Evolutionary conservation across 2,113 vertebrate species (phyloP).

Genomic region (Ahaetulla prasina): DNA sequence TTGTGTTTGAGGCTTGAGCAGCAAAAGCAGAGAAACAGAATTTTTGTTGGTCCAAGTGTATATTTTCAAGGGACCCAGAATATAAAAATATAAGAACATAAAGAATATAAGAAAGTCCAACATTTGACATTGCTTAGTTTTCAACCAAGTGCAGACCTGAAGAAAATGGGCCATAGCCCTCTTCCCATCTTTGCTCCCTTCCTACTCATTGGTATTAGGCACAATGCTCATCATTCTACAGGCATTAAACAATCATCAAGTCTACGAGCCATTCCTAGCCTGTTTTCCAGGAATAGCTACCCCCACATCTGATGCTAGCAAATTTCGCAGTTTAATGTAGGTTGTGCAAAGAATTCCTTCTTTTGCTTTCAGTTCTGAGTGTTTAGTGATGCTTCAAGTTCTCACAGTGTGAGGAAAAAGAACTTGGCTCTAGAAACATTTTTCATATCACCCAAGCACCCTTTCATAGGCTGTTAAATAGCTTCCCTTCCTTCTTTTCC

Average conservation of each 20-base stretch:
- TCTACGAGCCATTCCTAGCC: neutral
- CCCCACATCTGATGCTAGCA: neutral
- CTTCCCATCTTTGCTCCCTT: neutral
- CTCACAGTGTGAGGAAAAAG: neutral
- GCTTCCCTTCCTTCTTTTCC: neutral
- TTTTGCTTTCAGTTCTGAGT: neutral
- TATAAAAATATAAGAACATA: neutral
- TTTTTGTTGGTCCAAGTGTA: neutral
- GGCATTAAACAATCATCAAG: neutral
- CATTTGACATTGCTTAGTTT: neutral
- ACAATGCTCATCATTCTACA: neutral
- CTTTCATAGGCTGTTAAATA: neutral
- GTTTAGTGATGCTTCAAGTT: neutral
- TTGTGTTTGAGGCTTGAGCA: neutral
- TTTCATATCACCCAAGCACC: neutral
- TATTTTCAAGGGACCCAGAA: neutral
- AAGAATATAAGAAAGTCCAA: neutral
- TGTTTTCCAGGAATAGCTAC: neutral
- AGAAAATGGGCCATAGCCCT: neutral
- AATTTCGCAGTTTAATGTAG: neutral
- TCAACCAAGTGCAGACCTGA: neutral
- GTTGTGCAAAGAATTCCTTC: neutral
- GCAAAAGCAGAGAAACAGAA: neutral
- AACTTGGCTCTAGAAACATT: neutral
- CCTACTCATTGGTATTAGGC: neutral